phyloP scores from a whole-genome alignment of 1,140 invertebrate species.

The Adoxophyes honmai region DNA sequence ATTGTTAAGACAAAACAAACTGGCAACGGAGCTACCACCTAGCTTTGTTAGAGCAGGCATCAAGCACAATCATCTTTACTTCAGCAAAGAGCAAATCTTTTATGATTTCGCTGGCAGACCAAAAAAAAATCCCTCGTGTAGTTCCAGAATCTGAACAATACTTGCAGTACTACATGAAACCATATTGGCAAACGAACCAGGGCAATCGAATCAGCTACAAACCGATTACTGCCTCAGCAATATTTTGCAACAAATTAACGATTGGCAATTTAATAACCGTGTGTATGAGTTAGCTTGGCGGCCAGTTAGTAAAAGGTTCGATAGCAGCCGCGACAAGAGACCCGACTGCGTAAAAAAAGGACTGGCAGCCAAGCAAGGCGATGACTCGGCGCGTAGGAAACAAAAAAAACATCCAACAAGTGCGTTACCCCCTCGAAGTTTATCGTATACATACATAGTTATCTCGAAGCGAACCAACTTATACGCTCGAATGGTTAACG shows the following conservation, averaged over 20 bases:
- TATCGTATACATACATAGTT: slow-evolving; percentile 63
- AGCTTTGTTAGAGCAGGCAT: no score
- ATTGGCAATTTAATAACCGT: no score
- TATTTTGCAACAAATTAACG: no score
- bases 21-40: no score
- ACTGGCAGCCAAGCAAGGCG: slow-evolving; percentile 45
- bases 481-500: slow-evolving; percentile 6
- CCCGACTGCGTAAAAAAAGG: slow-evolving; percentile 64
- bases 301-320: slow-evolving; percentile 53
- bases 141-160: no score
- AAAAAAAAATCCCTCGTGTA: background rate
- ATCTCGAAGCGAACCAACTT: slow-evolving; percentile 26
- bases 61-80: no score
- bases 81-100: no score
- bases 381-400: slow-evolving; percentile 62
- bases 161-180: no score
- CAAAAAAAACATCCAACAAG: slow-evolving; percentile 65
- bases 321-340: slow-evolving; percentile 40
- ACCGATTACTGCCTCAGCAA: no score
- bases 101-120: background rate
- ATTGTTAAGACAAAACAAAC: no score
- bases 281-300: background rate
- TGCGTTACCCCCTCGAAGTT: slow-evolving; percentile 73
- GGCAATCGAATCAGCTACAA: no score
- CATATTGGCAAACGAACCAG: no score